These are phyloP conservation scores for Dryococelus australis DNA, from an alignment of 2,888 invertebrate species.

Conservation along the genomic window DNA sequence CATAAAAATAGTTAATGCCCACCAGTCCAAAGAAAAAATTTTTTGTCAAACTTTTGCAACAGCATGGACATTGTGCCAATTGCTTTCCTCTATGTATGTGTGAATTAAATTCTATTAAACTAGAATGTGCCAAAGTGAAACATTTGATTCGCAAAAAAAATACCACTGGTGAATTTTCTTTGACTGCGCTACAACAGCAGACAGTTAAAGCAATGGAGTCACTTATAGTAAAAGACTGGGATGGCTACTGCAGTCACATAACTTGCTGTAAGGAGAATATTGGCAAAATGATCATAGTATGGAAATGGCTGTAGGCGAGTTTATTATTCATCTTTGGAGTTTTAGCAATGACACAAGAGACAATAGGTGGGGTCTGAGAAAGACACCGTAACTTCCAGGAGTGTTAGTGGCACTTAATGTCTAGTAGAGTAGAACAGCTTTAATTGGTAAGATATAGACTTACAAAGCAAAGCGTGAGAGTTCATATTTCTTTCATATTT, in stretches of 20 bases:
- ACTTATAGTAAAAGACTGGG: slow-evolving; percentile 26
- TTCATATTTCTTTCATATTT: too few relatives aligned
- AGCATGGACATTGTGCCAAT: neutral
- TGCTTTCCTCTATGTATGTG: neutral
- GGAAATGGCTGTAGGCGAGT: neutral
- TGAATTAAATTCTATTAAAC: slow-evolving; percentile 21
- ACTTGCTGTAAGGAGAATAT: neutral
- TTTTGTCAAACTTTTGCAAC: neutral
- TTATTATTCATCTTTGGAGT: neutral
- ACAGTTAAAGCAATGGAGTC: neutral
- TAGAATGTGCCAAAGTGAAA: neutral
- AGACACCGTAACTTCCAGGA: too few relatives aligned
- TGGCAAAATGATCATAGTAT: slow-evolving; percentile 23
- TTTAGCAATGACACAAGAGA: neutral
- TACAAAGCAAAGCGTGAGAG: too few relatives aligned
- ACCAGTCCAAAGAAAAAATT: neutral
- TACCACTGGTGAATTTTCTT: neutral
- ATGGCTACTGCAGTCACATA: neutral
- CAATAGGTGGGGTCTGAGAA: neutral
- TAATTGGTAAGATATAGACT: too few relatives aligned
- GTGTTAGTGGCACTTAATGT: too few relatives aligned
- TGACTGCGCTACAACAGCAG: neutral
- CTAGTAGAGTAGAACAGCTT: too few relatives aligned
- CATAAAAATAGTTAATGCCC: neutral
- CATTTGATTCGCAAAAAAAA: neutral